Base-by-base conservation (phyloP, 2,113 vertebrate genomes). In the Zosterops borbonicus region DNA sequence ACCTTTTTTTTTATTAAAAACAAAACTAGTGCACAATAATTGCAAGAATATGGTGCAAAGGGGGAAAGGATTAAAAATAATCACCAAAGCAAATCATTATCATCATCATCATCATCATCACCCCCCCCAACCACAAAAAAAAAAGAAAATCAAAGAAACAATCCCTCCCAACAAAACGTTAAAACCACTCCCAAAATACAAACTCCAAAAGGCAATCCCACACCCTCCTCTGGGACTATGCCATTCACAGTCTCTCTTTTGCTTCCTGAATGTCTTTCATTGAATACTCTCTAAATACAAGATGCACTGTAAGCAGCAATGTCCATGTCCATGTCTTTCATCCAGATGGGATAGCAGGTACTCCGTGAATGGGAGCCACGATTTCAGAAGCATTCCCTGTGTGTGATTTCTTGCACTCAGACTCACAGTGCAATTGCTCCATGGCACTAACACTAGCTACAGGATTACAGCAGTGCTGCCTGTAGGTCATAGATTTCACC, bases 361-460 rank as follows among this genome's bases (percentile, higher is more conserved):
- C 6, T 41, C 7, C 15, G 10, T 6, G 3, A 39, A 18, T 22
- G 41, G 17, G 39, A 2, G 0, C 14, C 0, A 3, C 28, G 37
- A 31, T 62, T 70, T 84, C 56, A 55, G 74, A 59, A 85, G 14
- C 25, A 23, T 7, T 80, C 8, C 11, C 27, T 39, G 7, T 19
- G 41, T 83, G 24, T 70, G 58, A 27, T 78, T 94, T 65, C 50
- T 70, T 71, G 42, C 21, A 21, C 27, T 77, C n/a, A 53, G 20
- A 47, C 16, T 80, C 18, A 37, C 20, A 27, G 35, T 68, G 11
- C 9, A 64, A 13, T 27, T 60, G 6, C 9, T 77, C 35, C 14
- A 0, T 29, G 75, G 22, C 19, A 24, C 23, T 56, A 27, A 8
- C 18, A 11, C 11, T 46, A 22, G 12, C 17, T 49, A 8, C 16